A percentile compares a stretch with the other conserved stretches of the same genome.
These are phyloP conservation scores for Cydia fagiglandana DNA, from an alignment of 1,140 invertebrate genomes.

Conservation along the genomic window DNA sequence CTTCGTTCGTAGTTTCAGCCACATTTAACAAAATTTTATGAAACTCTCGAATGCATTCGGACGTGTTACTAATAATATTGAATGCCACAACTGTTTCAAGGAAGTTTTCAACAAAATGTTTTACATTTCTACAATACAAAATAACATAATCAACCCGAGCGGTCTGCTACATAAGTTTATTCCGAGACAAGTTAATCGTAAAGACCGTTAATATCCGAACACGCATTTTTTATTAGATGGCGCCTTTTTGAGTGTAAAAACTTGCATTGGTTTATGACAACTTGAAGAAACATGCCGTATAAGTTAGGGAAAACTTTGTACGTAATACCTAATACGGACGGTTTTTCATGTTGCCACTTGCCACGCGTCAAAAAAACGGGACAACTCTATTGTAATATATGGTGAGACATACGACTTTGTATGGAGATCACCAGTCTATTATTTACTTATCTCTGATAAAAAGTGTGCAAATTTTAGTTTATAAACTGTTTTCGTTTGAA, in stretches of 20 bases:
- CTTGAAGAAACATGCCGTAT: too few species aligned
- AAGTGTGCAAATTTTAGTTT: slow-evolving; percentile 12
- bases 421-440: too few species aligned
- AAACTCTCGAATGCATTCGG: not conserved
- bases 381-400: too few species aligned
- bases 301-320: too few species aligned
- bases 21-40: not conserved
- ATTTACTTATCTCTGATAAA: not conserved
- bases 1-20: slow-evolving; percentile 9
- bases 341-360: too few species aligned
- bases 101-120: not conserved
- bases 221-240: too few species aligned
- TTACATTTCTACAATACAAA: not conserved
- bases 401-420: too few species aligned
- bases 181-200: not conserved
- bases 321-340: too few species aligned
- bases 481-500: slow-evolving; percentile 11
- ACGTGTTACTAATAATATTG: slow-evolving; percentile 2
- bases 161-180: not conserved
- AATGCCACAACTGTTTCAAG: not conserved
- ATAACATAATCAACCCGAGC: not conserved
- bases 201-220: not conserved
- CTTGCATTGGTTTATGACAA: too few species aligned
- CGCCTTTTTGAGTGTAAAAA: too few species aligned
- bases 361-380: too few species aligned